Percentiles rank a stretch among this genome's conserved stretches.
phyloP scores from a whole-genome alignment of 92 coral and sea anemone genomes.

The Phenganax stokvisi region DNA sequence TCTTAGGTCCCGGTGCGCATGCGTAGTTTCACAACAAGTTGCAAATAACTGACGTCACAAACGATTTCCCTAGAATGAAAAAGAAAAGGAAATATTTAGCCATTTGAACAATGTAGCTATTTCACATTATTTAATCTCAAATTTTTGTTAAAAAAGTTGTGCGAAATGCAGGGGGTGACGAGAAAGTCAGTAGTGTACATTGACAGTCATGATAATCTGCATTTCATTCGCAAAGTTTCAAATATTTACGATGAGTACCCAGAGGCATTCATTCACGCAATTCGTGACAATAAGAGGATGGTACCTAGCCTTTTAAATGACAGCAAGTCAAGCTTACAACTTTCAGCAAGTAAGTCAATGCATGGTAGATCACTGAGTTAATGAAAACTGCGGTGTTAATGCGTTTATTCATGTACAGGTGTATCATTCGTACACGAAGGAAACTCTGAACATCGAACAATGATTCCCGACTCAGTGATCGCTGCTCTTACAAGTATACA shows the following conservation, averaged over 20 bases:
- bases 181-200: slow-evolving; percentile 5
- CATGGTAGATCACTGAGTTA: not conserved
- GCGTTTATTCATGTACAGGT: no score
- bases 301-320: not conserved
- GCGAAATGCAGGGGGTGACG: slow-evolving; percentile 3
- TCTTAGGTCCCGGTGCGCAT: not conserved
- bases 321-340: not conserved
- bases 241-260: slow-evolving; percentile 38
- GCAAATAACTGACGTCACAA: no score
- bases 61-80: no score
- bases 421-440: no score
- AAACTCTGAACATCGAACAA: not conserved
- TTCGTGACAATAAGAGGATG: slow-evolving; percentile 27
- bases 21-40: not conserved
- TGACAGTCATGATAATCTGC: not conserved
- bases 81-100: no score
- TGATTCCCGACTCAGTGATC: slow-evolving; percentile 28
- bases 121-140: no score
- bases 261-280: slow-evolving; percentile 54
- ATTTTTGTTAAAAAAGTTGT: no score
- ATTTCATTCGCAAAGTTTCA: not conserved
- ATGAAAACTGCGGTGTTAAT: no score
- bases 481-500: slow-evolving; percentile 60
- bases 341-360: slow-evolving; percentile 1
- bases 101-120: no score